phyloP scores from a whole-genome alignment of 2,797 vertebrate genomes.

The Helicolenus hilgendorfi region DNA sequence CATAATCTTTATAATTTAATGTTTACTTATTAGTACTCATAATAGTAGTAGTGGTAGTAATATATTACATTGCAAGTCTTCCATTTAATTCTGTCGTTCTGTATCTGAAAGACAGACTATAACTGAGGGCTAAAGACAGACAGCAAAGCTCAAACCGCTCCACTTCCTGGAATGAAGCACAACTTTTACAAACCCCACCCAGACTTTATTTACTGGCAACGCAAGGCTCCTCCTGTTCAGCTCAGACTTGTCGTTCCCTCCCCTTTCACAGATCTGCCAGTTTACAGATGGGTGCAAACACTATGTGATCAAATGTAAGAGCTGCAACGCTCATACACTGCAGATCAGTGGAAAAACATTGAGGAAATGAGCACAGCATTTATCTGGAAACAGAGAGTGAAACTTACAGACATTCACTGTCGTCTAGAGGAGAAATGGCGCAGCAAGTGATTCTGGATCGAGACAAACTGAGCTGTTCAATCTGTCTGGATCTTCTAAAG shows the following conservation, averaged over 20 bases:
- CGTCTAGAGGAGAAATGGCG: not conserved
- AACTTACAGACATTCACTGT: not conserved
- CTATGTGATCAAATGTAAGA: not conserved
- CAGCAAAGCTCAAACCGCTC: not conserved
- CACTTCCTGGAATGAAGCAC: not conserved
- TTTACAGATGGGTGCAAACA: not conserved
- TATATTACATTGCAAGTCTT: not conserved
- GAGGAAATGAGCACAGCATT: not conserved
- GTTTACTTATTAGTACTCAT: not conserved
- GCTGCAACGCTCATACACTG: accelerated
- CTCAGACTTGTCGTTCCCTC: not conserved
- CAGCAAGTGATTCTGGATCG: not conserved
- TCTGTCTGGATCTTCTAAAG: too few relatives aligned
- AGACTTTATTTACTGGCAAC: not conserved
- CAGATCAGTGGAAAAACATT: not conserved
- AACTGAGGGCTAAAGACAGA: not conserved
- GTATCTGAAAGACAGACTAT: not conserved
- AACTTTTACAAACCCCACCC: not conserved
- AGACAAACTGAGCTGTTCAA: not conserved
- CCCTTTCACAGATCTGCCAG: not conserved
- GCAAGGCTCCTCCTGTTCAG: not conserved
- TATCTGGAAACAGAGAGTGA: not conserved
- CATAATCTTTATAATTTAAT: not conserved
- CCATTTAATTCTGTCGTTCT: not conserved
- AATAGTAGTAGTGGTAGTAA: not conserved